Evolutionary conservation across 2,888 invertebrate species (phyloP).

Genomic region (Drosophila infuscata): DNA sequence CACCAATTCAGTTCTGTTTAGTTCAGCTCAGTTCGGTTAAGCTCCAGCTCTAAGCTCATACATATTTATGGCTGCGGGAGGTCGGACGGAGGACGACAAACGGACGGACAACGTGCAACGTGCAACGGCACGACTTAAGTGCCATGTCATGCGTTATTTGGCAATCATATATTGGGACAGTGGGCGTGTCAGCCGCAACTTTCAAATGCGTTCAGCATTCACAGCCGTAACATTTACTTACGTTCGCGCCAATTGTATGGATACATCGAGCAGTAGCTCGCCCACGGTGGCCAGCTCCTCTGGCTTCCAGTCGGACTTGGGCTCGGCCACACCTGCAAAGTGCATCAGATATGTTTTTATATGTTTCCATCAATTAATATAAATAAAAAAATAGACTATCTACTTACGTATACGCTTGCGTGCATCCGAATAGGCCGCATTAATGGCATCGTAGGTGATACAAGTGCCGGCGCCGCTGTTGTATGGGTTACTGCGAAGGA

Average conservation of each 20-base stretch:
- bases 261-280: conserved; percentile 93
- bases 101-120: neutral
- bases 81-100: conserved; percentile 12
- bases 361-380: conserved; percentile 1
- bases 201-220: conserved; percentile 62
- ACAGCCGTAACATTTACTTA: conserved; percentile 86
- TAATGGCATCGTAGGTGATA: conserved; percentile 95
- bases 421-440: conserved; percentile 94
- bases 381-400: neutral
- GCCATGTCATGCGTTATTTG: conserved; percentile 66
- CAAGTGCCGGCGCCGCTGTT: conserved; percentile 90
- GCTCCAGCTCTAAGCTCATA: conserved; percentile 36
- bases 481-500: conserved; percentile 78
- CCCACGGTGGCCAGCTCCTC: conserved; percentile 95
- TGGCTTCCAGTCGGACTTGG: conserved; percentile 93
- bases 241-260: conserved; percentile 93
- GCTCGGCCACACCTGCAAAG: conserved; percentile 90
- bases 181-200: conserved; percentile 64
- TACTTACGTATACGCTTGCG: conserved; percentile 94
- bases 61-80: conserved; percentile 65
- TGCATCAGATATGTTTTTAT: neutral
- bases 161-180: conserved; percentile 58
- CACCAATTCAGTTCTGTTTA: conserved; percentile 2
- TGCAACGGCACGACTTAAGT: conserved; percentile 57
- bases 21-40: conserved; percentile 3